phyloP scores from a whole-genome alignment of 2,113 vertebrate genomes.

The Anolis carolinensis region DNA sequence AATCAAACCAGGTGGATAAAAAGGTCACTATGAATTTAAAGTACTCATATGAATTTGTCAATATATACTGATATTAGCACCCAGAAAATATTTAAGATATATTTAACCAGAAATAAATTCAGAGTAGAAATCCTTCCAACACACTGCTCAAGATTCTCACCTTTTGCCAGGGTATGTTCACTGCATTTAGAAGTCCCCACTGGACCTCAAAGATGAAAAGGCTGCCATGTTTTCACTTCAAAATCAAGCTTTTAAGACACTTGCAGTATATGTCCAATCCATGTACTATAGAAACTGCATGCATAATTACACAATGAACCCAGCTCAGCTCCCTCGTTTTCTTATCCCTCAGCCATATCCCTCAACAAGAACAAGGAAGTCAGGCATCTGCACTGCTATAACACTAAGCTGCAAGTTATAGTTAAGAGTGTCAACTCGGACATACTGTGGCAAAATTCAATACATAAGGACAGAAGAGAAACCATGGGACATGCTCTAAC shows the following conservation, averaged over 20 bases:
- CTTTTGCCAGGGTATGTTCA: not conserved
- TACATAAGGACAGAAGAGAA: constrained; percentile 24
- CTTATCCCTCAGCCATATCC: not conserved
- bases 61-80: fast-evolving
- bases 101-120: not conserved
- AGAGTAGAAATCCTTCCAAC: not conserved
- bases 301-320: constrained; percentile 14
- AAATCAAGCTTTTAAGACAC: constrained; percentile 49
- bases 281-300: constrained; percentile 29
- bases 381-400: not conserved
- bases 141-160: not conserved
- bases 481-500: not conserved
- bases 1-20: not conserved
- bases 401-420: not conserved
- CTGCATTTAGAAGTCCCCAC: not conserved
- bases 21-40: not conserved
- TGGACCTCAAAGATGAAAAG: constrained; percentile 34
- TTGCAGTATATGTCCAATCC: not conserved
- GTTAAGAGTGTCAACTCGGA: not conserved
- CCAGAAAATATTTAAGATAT: not conserved
- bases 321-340: not conserved
- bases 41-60: not conserved
- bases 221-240: not conserved
- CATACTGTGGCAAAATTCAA: not conserved
- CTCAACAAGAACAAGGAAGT: not conserved